Evolutionary conservation across 2,797 vertebrate genomes (phyloP).

Genomic region (Rhinogobio ventralis): DNA sequence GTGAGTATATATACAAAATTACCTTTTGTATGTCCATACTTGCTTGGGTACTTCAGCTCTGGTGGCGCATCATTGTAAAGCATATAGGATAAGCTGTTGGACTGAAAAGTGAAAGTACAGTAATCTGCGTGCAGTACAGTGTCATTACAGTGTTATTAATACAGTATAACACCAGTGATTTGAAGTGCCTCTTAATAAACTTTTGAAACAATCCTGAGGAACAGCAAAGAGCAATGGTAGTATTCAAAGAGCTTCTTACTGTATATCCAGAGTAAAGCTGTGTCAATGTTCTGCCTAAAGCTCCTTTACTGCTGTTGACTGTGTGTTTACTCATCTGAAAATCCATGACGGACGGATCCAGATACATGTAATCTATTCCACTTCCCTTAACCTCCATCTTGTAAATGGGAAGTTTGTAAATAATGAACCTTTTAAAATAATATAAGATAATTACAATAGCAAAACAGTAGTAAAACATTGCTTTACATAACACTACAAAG

Average conservation of each 20-base stretch:
- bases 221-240: background rate
- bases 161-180: background rate
- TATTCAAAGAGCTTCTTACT: constrained; percentile 69
- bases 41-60: constrained; percentile 67
- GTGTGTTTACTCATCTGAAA: constrained; percentile 83
- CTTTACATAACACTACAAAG: background rate
- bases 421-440: constrained; percentile 81
- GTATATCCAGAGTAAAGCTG: constrained; percentile 83
- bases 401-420: constrained; percentile 89
- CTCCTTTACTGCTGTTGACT: constrained; percentile 82
- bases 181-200: background rate
- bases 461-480: background rate
- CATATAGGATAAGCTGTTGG: constrained; percentile 79
- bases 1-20: constrained; percentile 38
- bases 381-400: constrained; percentile 71
- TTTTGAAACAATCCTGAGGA: background rate
- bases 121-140: background rate
- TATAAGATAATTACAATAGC: background rate
- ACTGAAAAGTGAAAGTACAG: constrained; percentile 70
- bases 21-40: constrained; percentile 92
- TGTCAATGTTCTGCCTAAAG: constrained; percentile 81
- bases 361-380: constrained; percentile 89
- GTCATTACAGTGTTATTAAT: background rate
- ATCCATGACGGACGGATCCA: constrained; percentile 79
- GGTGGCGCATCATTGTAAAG: constrained; percentile 91